phyloP scores from a whole-genome alignment of 1,140 invertebrate genomes.

The Formica selysi region DNA sequence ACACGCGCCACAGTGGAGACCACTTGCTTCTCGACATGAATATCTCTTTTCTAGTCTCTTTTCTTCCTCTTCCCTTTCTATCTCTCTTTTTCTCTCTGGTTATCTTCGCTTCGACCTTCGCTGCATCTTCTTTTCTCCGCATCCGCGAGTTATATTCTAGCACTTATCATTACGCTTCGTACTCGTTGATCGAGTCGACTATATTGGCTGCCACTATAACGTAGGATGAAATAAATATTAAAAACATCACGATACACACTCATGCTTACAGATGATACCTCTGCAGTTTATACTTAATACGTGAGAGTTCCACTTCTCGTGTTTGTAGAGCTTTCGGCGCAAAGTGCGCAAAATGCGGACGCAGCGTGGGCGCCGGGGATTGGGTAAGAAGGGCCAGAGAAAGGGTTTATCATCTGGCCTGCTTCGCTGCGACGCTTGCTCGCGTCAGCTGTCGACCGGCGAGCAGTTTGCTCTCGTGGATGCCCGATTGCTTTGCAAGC shows the following conservation, averaged over 20 bases:
- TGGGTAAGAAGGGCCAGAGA: slow-evolving; percentile 98
- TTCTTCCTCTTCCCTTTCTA: not conserved
- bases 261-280: not conserved
- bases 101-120: slow-evolving; percentile 18
- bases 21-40: slow-evolving; percentile 63
- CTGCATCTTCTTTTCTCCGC: not conserved
- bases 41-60: slow-evolving; percentile 61
- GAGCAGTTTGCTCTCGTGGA: slow-evolving; percentile 99
- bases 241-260: not conserved
- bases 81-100: not conserved
- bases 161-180: slow-evolving; percentile 65
- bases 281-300: not conserved
- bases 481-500: slow-evolving; percentile 97
- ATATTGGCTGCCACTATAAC: slow-evolving; percentile 58
- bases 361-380: slow-evolving; percentile 96
- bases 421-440: slow-evolving; percentile 99
- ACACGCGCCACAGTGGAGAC: slow-evolving; percentile 65
- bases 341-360: slow-evolving; percentile 98
- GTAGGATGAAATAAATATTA: slow-evolving; percentile 39
- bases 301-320: slow-evolving; percentile 9
- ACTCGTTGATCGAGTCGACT: slow-evolving; percentile 57
- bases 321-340: slow-evolving; percentile 96
- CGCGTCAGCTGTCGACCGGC: slow-evolving; percentile 97
- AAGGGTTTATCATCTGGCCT: slow-evolving; percentile 98
- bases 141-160: slow-evolving; percentile 21